These are phyloP conservation scores for Naja naja DNA, from an alignment of 2,113 vertebrate genomes.

Conservation along the genomic window DNA sequence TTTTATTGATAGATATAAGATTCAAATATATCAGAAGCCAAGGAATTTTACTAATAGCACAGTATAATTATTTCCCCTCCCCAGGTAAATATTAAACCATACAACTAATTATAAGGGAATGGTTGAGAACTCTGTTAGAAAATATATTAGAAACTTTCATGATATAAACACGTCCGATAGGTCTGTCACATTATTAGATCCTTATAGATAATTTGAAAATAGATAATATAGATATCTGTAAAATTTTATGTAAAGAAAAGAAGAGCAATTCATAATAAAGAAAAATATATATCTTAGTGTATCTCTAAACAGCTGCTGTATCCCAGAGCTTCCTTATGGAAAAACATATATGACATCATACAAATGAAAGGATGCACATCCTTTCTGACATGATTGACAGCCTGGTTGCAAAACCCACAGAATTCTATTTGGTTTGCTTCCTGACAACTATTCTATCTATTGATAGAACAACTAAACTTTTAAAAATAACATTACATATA, in stretches of 20 bases:
- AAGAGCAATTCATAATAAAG: neutral
- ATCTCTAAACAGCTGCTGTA: neutral
- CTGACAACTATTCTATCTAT: neutral
- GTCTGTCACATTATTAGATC: neutral
- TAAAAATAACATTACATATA: neutral
- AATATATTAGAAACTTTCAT: neutral
- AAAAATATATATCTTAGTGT: neutral
- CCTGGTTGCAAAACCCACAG: neutral
- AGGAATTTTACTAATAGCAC: neutral
- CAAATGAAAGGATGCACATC: neutral
- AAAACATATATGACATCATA: neutral
- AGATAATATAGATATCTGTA: neutral
- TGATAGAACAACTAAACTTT: neutral
- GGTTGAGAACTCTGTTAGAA: neutral
- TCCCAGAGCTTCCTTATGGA: neutral
- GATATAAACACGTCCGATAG: neutral
- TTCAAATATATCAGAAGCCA: neutral
- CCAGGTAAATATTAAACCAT: neutral
- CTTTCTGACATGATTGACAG: neutral
- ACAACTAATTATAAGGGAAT: neutral
- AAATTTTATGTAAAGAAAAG: neutral
- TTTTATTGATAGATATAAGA: neutral
- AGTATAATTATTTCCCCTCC: neutral
- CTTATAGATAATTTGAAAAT: neutral
- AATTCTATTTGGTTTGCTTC: neutral